These are phyloP conservation scores for Nesoenas mayeri DNA, from an alignment of 2,113 vertebrate genomes.

Conservation along the genomic window DNA sequence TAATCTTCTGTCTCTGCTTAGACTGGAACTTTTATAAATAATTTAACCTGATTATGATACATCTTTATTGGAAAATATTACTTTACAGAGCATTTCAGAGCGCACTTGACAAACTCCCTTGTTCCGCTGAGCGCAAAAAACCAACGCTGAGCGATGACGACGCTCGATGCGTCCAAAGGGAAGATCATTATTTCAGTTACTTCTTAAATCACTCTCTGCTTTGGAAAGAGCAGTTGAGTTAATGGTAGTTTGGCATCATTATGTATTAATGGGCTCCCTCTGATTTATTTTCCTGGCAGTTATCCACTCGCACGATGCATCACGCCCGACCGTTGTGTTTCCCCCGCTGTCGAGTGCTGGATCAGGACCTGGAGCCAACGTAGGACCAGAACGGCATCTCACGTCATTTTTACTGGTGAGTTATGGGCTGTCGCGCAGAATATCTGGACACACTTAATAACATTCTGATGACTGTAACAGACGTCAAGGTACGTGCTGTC, in stretches of 20 bases:
- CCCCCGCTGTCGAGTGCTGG: neutral
- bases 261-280: slow-evolving; percentile 27
- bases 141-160: slow-evolving; percentile 9
- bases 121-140: neutral
- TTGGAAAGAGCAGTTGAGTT: slow-evolving; percentile 42
- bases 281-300: slow-evolving; percentile 64
- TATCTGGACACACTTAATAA: slow-evolving; percentile 47
- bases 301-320: neutral
- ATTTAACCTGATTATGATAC: neutral
- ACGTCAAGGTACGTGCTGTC: slow-evolving; percentile 1
- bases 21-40: neutral
- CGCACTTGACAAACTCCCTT: neutral
- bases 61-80: neutral
- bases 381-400: neutral
- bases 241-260: slow-evolving; percentile 43
- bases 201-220: slow-evolving; percentile 22
- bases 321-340: slow-evolving; percentile 20
- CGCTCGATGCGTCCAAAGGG: slow-evolving; percentile 26
- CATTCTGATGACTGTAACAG: neutral
- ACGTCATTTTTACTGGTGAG: slow-evolving; percentile 38
- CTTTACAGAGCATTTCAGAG: neutral
- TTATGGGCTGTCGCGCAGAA: slow-evolving; percentile 8
- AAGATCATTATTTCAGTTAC: slow-evolving; percentile 44
- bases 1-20: neutral
- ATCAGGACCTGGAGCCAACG: slow-evolving; percentile 11